phyloP scores from a whole-genome alignment of 1,140 invertebrate species.

The Drosophila teissieri region DNA sequence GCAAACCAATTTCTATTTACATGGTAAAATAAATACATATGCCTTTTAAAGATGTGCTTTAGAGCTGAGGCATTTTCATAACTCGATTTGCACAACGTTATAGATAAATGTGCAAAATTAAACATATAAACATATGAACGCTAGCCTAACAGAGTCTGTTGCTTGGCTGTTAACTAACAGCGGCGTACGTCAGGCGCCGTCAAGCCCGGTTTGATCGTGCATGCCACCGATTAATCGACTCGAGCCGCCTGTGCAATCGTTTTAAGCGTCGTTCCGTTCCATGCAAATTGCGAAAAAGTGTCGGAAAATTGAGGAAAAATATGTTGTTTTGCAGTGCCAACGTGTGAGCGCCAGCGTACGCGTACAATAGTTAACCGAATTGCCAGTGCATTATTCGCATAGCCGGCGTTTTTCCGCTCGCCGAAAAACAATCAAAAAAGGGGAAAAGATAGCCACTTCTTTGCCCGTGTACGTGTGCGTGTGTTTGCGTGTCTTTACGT shows the following conservation, averaged over 20 bases:
- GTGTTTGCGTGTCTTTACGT: slow-evolving; percentile 14
- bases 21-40: too few relatives aligned
- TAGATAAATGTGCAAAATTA: too few relatives aligned
- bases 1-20: too few relatives aligned
- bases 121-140: too few relatives aligned
- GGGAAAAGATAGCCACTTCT: background rate
- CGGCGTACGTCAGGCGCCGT: too few relatives aligned
- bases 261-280: slow-evolving; percentile 71
- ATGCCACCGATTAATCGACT: slow-evolving; percentile 53
- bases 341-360: slow-evolving; percentile 10
- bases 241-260: slow-evolving; percentile 61
- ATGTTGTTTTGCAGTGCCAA: slow-evolving; percentile 53
- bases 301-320: slow-evolving; percentile 66
- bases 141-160: background rate
- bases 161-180: slow-evolving; percentile 2
- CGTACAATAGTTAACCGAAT: slow-evolving; percentile 6
- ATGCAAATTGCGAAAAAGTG: slow-evolving; percentile 68
- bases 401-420: background rate
- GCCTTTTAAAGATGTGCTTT: too few relatives aligned
- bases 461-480: slow-evolving; percentile 26
- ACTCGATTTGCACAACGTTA: too few relatives aligned
- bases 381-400: background rate
- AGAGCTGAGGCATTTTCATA: too few relatives aligned
- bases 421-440: background rate
- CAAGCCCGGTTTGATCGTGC: slow-evolving; percentile 26